Percentiles rank a stretch among this genome's conserved stretches.
Evolutionary conservation across 2,113 vertebrate genomes (phyloP).

Genomic region (Cebus imitator): DNA sequence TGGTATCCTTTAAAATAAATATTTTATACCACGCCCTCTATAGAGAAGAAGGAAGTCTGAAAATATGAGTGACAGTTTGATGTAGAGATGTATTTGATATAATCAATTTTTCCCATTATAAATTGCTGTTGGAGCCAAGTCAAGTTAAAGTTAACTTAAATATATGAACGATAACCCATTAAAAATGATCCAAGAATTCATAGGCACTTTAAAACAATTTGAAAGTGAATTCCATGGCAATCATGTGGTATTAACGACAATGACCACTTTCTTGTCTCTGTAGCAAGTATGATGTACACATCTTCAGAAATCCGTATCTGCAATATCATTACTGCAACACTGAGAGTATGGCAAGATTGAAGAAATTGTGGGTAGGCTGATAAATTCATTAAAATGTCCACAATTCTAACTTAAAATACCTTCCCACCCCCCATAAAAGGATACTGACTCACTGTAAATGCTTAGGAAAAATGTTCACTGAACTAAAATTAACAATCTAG

Average conservation of each 20-base stretch:
- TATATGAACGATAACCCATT: not conserved
- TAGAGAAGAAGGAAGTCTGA: not conserved
- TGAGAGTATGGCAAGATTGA: no score
- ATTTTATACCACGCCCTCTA: accelerated
- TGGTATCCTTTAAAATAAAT: accelerated
- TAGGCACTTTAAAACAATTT: not conserved
- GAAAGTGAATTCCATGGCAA: not conserved
- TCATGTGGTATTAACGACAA: accelerated
- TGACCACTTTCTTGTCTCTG: no score
- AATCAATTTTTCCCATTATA: not conserved
- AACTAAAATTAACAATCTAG: not conserved
- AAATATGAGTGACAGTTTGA: not conserved
- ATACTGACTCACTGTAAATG: not conserved
- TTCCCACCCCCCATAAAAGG: not conserved
- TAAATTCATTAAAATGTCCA: not conserved
- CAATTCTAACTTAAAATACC: accelerated
- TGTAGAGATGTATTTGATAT: not conserved
- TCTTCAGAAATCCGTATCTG: accelerated
- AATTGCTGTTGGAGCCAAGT: not conserved
- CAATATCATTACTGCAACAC: not conserved
- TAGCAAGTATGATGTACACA: no score
- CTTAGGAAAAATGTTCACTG: no score
- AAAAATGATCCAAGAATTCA: not conserved
- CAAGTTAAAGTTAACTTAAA: not conserved
- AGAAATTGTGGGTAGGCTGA: not conserved